These are phyloP conservation scores for Mellivora capensis DNA, from an alignment of 2,113 vertebrate species.

Conservation along the genomic window DNA sequence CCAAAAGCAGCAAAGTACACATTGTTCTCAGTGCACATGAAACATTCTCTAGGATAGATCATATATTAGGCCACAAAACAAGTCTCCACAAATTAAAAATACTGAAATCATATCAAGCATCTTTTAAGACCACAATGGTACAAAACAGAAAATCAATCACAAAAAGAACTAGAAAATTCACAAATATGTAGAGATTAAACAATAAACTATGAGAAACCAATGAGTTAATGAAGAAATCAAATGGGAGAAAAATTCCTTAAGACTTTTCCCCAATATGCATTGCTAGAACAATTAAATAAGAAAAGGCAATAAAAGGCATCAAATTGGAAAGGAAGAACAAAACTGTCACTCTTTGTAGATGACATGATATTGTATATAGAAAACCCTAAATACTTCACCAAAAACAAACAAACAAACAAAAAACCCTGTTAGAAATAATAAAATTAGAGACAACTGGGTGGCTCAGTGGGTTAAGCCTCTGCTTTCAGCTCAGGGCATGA, in stretches of 20 bases:
- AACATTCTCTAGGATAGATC: background rate
- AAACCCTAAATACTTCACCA: background rate
- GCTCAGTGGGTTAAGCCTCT: no score
- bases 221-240: background rate
- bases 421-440: background rate
- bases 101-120: background rate
- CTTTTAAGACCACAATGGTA: background rate
- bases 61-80: background rate
- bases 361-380: background rate
- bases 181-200: background rate
- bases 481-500: no score
- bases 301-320: background rate
- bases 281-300: background rate
- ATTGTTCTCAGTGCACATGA: background rate
- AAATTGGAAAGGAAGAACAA: background rate
- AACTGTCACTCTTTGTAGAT: background rate
- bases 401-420: background rate
- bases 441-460: background rate
- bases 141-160: background rate
- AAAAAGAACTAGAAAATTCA: background rate
- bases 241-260: background rate
- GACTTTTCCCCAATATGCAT: background rate
- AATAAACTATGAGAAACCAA: background rate
- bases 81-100: background rate
- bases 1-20: background rate